Conservation (phyloP, 1,140 invertebrate genomes). For the Drosophila azteca region DNA sequence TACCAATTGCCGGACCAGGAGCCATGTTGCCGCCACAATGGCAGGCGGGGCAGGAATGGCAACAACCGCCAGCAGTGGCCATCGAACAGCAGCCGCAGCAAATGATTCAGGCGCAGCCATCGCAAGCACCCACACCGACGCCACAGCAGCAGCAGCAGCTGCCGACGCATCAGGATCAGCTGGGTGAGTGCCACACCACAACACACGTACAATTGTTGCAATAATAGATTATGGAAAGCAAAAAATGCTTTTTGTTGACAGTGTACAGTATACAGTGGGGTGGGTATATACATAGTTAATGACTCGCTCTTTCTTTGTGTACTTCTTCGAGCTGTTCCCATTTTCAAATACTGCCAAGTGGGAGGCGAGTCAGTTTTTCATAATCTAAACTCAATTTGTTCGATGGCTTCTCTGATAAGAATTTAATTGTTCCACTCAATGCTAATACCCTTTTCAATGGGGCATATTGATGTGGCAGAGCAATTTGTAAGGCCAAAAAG, state of each 20-base stretch:
- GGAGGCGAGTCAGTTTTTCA: background rate
- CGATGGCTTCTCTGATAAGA: constrained; percentile 11
- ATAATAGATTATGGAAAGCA: background rate
- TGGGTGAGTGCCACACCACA: constrained; percentile 29
- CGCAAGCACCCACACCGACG: constrained; percentile 23
- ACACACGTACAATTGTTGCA: background rate
- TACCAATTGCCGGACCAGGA: constrained; percentile 27
- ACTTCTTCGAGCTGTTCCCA: background rate
- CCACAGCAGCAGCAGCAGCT: constrained; percentile 18
- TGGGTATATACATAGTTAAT: too few species aligned
- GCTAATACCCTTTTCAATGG: background rate
- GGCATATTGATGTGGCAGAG: background rate
- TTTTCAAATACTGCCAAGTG: background rate
- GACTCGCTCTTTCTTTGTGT: too few species aligned
- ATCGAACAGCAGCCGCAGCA: constrained; percentile 44
- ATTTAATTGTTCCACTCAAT: background rate
- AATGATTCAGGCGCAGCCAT: constrained; percentile 9
- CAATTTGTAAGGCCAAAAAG: background rate
- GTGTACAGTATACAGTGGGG: too few species aligned
- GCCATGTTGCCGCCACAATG: constrained; percentile 53
- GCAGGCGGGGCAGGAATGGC: constrained; percentile 71
- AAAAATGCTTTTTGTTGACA: too few species aligned
- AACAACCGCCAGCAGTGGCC: constrained; percentile 41
- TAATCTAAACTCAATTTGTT: constrained; percentile 8
- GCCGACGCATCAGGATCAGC: constrained; percentile 31